phyloP scores from a whole-genome alignment of 2,888 invertebrate genomes.

The Barypeithes pellucidus region DNA sequence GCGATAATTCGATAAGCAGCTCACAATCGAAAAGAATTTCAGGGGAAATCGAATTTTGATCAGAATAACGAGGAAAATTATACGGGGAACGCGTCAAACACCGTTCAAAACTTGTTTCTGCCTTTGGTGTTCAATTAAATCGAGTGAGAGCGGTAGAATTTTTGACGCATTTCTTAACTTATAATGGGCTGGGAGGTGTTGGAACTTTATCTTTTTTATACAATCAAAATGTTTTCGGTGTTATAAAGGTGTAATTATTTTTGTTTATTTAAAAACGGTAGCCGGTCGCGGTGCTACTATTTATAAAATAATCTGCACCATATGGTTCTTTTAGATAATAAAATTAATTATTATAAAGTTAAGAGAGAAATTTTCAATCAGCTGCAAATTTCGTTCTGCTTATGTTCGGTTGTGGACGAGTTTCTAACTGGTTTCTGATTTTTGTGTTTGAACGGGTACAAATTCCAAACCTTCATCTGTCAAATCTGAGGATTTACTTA shows the following conservation, averaged over 20 bases:
- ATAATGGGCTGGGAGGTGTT: conserved; percentile 38
- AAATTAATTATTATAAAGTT: no score
- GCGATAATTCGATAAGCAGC: conserved; percentile 68
- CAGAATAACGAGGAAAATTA: conserved; percentile 51
- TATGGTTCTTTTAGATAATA: conserved; percentile 5
- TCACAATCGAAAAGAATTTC: conserved; percentile 48
- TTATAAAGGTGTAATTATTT: conserved; percentile 16
- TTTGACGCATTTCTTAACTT: conserved; percentile 36
- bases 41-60: conserved; percentile 53
- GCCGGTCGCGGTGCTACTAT: neutral
- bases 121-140: conserved; percentile 43
- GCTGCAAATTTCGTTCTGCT: no score
- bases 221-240: conserved; percentile 20
- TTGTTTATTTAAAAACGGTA: conserved; percentile 23
- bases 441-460: no score
- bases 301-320: neutral
- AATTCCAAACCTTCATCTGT: no score
- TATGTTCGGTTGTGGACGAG: no score
- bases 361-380: no score
- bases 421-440: no score
- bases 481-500: no score
- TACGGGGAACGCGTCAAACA: conserved; percentile 31
- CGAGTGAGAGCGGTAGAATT: conserved; percentile 43
- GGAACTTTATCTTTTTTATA: conserved; percentile 22
- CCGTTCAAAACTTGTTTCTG: conserved; percentile 22